Base-by-base conservation (phyloP, 2,888 invertebrate genomes). In the Rotaria sp. region DNA sequence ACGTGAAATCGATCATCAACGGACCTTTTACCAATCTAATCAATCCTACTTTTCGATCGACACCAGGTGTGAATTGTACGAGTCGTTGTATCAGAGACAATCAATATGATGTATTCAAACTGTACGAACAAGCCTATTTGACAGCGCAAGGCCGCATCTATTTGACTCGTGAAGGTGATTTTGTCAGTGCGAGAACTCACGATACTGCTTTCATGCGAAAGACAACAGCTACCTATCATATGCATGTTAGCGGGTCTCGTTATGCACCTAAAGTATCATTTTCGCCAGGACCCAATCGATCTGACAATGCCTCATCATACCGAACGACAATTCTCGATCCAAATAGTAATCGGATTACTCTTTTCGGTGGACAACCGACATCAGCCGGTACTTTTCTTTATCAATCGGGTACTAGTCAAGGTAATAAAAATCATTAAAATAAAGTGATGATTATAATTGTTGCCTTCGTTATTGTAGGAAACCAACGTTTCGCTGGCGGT, bases 151-250 rank as follows among this genome's bases (percentile, higher is more conserved):
- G 35, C 0, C 4, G 74, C 2, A 74, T 74, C 38, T 74, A 21
- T 74, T 38, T 74, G 26, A 74, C 74, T 21, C 74, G 74, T 74
- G 74, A 74, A 38, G 74, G 74, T 74, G 74, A 74, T 38, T 74
- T 35, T 35, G 21, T 21, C 35, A 74, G 74, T 24, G 74, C 74
- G 38, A 35, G 74, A 38, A 74, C 74, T 21, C 15, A 1, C 4
- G 74, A 74, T 13, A 21, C 38, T 21, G 74, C 74, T 8, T 74
- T 74, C 21, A 74, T 74, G 15, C 74, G 74, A n/a, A 15, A 21
- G 11, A 74, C 74, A 21, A 74, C 35, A 21, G 18, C 2, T 21
- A 74, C 74, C 11, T 74, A 74, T 38, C 21, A 21, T 15, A 74
- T 74, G 15, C 35, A 74, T 21, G 2, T 74, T 67, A 35, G 38